Evolutionary conservation across 2,797 vertebrate species (phyloP).

Genomic region (Sitta carolinensis): DNA sequence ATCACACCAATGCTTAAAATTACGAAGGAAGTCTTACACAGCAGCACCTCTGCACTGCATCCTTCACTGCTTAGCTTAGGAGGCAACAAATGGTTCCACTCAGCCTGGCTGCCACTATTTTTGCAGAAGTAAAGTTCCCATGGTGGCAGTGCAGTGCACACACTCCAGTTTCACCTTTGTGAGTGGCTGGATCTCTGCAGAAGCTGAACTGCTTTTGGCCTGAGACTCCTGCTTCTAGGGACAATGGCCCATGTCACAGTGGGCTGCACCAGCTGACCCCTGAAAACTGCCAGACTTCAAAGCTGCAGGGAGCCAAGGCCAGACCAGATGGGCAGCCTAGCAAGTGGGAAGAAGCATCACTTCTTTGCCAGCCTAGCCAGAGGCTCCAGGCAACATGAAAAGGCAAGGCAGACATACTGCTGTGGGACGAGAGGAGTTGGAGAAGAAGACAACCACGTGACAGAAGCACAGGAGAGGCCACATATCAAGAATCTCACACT

Average conservation of each 20-base stretch:
- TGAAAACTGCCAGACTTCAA: neutral
- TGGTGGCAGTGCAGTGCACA: neutral
- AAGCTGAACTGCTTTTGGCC: neutral
- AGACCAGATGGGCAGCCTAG: fast-evolving
- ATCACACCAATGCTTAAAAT: neutral
- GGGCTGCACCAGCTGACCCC: neutral
- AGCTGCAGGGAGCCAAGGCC: neutral
- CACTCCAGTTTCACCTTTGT: neutral
- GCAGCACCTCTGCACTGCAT: neutral
- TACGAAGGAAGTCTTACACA: neutral
- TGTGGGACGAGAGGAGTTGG: neutral
- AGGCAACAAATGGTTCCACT: fast-evolving
- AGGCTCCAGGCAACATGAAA: neutral
- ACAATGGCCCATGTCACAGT: too few species aligned
- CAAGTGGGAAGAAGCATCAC: neutral
- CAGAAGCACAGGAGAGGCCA: neutral
- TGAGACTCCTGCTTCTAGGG: neutral
- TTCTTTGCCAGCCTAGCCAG: neutral
- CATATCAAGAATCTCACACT: neutral
- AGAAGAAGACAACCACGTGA: neutral
- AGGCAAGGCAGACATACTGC: neutral
- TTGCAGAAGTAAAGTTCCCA: neutral
- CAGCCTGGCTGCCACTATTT: neutral
- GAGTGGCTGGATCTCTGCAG: neutral
- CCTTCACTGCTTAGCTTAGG: neutral